Conservation (phyloP, 1,140 invertebrate genomes). For the Bombus impatiens region DNA sequence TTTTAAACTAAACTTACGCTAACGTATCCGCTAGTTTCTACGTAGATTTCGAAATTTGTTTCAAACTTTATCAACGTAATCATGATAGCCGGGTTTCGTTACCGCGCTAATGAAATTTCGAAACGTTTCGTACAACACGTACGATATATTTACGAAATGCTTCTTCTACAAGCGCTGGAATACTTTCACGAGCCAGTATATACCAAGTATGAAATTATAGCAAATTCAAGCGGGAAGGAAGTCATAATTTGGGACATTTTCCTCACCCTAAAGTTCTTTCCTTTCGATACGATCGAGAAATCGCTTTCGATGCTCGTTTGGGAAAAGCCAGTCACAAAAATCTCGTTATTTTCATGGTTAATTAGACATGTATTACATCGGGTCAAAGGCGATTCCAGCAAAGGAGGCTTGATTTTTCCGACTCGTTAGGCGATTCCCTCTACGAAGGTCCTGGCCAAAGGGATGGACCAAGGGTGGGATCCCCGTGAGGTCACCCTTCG, state of each 20-base stretch:
- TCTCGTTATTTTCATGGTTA: slow-evolving; percentile 82
- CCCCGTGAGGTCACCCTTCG: background rate
- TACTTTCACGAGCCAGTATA: background rate
- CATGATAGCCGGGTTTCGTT: background rate
- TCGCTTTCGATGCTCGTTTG: slow-evolving; percentile 55
- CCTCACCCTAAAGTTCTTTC: background rate
- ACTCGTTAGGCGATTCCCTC: slow-evolving; percentile 77
- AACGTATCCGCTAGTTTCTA: background rate
- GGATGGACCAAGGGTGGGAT: slow-evolving; percentile 47
- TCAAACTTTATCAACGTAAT: background rate
- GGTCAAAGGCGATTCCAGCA: slow-evolving; percentile 54
- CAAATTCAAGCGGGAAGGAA: too few relatives aligned
- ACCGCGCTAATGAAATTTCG: background rate
- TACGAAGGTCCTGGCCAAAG: slow-evolving; percentile 55
- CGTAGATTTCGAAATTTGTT: background rate
- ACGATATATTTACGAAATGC: background rate
- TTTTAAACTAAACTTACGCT: background rate
- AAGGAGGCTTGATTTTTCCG: slow-evolving; percentile 78
- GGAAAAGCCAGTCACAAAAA: slow-evolving; percentile 67
- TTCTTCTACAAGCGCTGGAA: background rate
- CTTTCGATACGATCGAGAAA: slow-evolving; percentile 33
- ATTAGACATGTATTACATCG: slow-evolving; percentile 72
- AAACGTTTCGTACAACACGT: background rate
- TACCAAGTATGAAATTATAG: background rate
- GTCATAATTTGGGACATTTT: background rate